Base-by-base conservation (phyloP, 2,888 invertebrate species). In the Stegana nigrithorax region DNA sequence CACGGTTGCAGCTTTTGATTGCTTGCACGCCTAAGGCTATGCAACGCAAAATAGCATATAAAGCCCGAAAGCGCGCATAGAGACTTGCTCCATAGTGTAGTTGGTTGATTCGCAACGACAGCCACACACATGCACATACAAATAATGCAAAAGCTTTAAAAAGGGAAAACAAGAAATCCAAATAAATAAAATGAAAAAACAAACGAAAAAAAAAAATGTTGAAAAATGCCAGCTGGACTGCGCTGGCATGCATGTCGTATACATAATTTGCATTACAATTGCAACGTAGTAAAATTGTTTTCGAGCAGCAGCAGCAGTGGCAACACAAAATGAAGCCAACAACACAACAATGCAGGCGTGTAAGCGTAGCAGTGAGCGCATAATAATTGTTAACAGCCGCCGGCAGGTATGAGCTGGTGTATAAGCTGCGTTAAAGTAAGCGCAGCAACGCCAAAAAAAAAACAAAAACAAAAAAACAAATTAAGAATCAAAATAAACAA, bases 181-280 rank as follows among this genome's bases (percentile, higher is more conserved):
- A 44, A 39, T 42, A 55, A 29, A 19, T 45, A 62, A 26, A 23
- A 45, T 25, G 55, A 44, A 47, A 27, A 57, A 53, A 51, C 51
- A 57, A 61, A 39, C 57, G 47, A 17, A 55, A 59, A 59, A 45
- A 32, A 36, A 47, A 59, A n/a, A 32, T 32, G 32, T n/a, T n/a
- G 27, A 39, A 44, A 64, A 61, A 51, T 17, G 36, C 45, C 45
- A 64, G n/a, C 23, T 27, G 10, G 27, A 55, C 8, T 17, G 17
- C 51, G 12, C 50, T 57, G 39, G 45, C 2, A 32, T 32, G 5
- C 32, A 32, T 32, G n/a, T n/a, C 39, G 21, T 32, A 73, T 74
- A 71, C 72, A 73, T 72, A 74, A 76, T 76, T 74, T 73, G 68
- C 76, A 76, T 74, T 70, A 70, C 66, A 57, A 36, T 56, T 47